Base-by-base conservation (phyloP, 2,113 vertebrate species). In the Alaudala cheleensis region DNA sequence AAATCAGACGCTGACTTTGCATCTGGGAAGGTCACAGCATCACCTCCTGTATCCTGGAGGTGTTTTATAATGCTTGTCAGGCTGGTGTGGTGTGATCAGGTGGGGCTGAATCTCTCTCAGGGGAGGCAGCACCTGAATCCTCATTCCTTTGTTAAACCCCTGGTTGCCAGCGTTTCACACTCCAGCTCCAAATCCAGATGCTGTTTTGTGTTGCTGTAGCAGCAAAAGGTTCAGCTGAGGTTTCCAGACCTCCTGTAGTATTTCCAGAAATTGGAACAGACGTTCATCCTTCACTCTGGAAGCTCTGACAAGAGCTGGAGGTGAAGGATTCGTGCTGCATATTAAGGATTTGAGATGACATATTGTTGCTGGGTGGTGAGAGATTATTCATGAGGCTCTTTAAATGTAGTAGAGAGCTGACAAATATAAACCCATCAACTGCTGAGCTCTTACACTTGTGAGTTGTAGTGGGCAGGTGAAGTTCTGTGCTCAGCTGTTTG, bases 331-430 rank as follows among this genome's bases (percentile, higher is more conserved):
- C 0, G 1, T 60, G 72, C 34, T 74, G 10, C 76, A 12, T 67
- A 56, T 56, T 77, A 74, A 86, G 90, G 70, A 24, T 47, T 74
- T 53, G 47, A 57, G 45, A 10, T 94, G 87, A 62, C 81, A 70
- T 80, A 61, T 82, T 90, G 79, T 86, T 88, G 69, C 58, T 86
- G 94, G 72, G 93, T 67, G 95, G 81, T 92, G 84, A 91, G 92
- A 92, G 64, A 93, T 95, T 93, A 94, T 95, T 95, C 90, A 82
- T 94, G 81, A 80, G 76, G 42, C 37, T 76, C 79, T 86, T 79
- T 70, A 88, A 92, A 70, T 69, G 76, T 66, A 80, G 80, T 62
- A 86, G 82, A 42, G 64, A 86, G 82, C 83, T 95, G 67, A 88
- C 69, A 86, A 81, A 93, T 82, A 51, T 9, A 77, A 88, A 58